Evolutionary conservation across 2,797 vertebrate genomes (phyloP).

Genomic region (Dermochelys coriacea): DNA sequence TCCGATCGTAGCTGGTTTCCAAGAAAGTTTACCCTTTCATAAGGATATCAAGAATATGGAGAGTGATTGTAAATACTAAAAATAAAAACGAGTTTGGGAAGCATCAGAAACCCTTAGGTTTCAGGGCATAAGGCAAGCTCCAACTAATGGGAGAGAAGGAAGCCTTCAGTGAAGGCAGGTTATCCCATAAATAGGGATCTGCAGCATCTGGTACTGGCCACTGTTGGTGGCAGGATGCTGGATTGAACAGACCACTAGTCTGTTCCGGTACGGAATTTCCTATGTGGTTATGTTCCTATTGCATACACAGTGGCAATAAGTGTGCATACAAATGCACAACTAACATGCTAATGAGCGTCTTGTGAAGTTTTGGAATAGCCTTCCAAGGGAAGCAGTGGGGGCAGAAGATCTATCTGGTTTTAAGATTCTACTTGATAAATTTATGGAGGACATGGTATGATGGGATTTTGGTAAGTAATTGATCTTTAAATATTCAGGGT

Average conservation of each 20-base stretch:
- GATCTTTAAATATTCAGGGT: too few relatives aligned
- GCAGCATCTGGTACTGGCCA: background rate
- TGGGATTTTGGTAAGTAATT: too few relatives aligned
- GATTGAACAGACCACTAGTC: background rate
- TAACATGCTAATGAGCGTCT: background rate
- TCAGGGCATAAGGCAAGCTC: background rate
- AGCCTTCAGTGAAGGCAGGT: background rate
- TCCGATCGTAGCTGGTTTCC: constrained; percentile 42
- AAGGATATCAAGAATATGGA: background rate
- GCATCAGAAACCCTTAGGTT: constrained; percentile 35
- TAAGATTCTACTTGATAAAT: too few relatives aligned
- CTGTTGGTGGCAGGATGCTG: background rate
- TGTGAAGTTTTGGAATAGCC: too few relatives aligned
- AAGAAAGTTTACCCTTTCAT: background rate
- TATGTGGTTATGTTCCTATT: background rate
- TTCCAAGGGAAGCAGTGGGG: too few relatives aligned
- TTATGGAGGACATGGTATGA: too few relatives aligned
- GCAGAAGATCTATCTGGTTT: too few relatives aligned
- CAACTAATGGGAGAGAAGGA: background rate
- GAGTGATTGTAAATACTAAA: background rate
- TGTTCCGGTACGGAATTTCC: background rate
- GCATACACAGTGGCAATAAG: background rate
- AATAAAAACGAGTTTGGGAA: background rate
- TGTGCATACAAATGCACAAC: background rate
- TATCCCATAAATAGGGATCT: background rate